These are phyloP conservation scores for Neogobius melanostomus DNA, from an alignment of 2,113 vertebrate genomes.

Conservation along the genomic window DNA sequence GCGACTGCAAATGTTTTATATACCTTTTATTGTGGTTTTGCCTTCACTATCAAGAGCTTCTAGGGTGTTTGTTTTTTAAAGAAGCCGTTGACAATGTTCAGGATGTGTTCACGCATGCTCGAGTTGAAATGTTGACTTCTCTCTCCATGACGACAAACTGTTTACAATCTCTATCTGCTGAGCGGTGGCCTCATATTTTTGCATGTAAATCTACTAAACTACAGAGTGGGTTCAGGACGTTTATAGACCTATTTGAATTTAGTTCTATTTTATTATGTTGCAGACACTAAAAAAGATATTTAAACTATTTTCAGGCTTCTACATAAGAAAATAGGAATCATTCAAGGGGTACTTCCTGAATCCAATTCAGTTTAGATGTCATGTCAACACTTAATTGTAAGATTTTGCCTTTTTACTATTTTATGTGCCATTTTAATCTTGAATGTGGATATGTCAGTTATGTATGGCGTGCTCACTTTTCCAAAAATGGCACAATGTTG, in stretches of 20 bases:
- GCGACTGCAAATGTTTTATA: background rate
- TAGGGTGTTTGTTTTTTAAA: background rate
- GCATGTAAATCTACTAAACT: background rate
- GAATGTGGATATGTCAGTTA: constrained; percentile 13
- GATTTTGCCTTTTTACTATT: constrained; percentile 11
- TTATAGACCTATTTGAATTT: no score
- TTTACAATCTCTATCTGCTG: constrained; percentile 2
- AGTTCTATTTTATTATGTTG: no score
- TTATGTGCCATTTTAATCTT: constrained; percentile 21
- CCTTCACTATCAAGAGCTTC: background rate
- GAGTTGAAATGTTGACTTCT: background rate
- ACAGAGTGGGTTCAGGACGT: background rate
- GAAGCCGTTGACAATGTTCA: background rate
- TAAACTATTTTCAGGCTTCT: no score
- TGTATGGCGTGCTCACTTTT: background rate
- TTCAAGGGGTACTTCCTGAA: no score
- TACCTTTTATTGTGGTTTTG: background rate
- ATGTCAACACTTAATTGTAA: background rate
- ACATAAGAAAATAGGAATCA: no score
- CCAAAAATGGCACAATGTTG: constrained; percentile 7
- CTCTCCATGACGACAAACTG: background rate
- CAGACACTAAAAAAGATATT: no score
- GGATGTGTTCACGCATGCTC: background rate
- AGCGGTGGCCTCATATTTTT: background rate
- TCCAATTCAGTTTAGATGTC: no score